Evolutionary conservation across 2,888 invertebrate genomes (phyloP).

Genomic region (Sphaerophoria taeniata): DNA sequence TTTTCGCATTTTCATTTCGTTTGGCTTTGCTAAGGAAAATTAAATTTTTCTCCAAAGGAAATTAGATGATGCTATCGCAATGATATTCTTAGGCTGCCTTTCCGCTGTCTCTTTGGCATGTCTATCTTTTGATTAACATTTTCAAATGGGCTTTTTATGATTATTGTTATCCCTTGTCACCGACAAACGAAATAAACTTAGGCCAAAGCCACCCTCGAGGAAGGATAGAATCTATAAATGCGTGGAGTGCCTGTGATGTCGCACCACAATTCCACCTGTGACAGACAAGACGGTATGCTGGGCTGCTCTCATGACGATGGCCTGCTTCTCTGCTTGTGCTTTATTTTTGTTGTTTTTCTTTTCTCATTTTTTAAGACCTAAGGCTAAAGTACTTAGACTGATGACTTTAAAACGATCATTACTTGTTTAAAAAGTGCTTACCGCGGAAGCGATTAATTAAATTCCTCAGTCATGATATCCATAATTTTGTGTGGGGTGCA

Average conservation of each 20-base stretch:
- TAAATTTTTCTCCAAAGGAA: constrained; percentile 73
- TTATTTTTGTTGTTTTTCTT: constrained; percentile 10
- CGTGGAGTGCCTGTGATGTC: constrained; percentile 8
- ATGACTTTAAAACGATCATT: constrained; percentile 61
- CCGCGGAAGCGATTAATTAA: constrained; percentile 62
- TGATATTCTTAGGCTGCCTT: constrained; percentile 66
- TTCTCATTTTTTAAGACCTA: constrained; percentile 10
- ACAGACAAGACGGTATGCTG: constrained; percentile 5
- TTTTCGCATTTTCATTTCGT: constrained; percentile 70
- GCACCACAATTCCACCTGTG: constrained; percentile 15
- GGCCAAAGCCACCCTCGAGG: constrained; percentile 10
- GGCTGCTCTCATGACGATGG: neutral
- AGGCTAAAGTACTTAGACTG: constrained; percentile 36
- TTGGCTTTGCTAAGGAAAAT: constrained; percentile 69
- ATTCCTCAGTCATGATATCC: constrained; percentile 57
- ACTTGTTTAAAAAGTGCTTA: constrained; percentile 64
- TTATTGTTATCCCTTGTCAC: constrained; percentile 64
- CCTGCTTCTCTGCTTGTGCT: neutral
- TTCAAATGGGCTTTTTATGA: constrained; percentile 74
- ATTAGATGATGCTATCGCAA: constrained; percentile 73
- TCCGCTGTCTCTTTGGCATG: constrained; percentile 48
- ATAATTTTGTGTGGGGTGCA: constrained; percentile 35
- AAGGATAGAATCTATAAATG: constrained; percentile 26
- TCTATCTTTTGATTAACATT: constrained; percentile 74
- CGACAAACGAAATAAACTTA: neutral